Evolutionary conservation across 1,140 invertebrate species (phyloP).

Genomic region (Psilanteris sp.): DNA sequence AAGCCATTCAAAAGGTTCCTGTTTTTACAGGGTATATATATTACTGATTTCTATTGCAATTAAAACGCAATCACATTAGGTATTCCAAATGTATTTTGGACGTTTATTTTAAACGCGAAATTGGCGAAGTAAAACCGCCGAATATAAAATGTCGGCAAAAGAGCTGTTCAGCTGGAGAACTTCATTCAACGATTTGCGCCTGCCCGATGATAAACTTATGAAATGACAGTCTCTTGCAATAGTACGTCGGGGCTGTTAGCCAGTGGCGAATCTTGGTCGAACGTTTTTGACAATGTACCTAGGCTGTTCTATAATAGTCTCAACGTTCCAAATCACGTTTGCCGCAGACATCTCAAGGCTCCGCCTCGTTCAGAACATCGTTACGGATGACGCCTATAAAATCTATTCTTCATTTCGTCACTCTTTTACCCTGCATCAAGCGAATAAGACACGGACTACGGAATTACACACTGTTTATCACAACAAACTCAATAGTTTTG

Average conservation of each 20-base stretch:
- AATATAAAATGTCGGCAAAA: too few relatives aligned
- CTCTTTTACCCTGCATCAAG: neutral
- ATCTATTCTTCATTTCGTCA: conserved; percentile 60
- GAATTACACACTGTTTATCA: neutral
- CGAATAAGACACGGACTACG: neutral
- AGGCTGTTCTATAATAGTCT: conserved; percentile 63
- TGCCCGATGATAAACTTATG: conserved; percentile 45
- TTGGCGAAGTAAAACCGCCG: too few relatives aligned
- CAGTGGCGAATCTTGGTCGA: conserved; percentile 50
- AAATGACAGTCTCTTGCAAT: conserved; percentile 45
- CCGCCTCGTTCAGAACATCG: conserved; percentile 50
- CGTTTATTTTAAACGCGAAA: too few relatives aligned
- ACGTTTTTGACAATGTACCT: conserved; percentile 62
- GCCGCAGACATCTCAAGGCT: conserved; percentile 60
- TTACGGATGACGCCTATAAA: conserved; percentile 53
- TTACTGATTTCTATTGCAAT: too few relatives aligned
- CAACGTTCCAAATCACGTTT: conserved; percentile 62
- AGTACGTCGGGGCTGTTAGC: conserved; percentile 29
- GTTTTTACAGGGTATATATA: too few relatives aligned
- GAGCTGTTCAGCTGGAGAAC: neutral
- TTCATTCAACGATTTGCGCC: conserved; percentile 34
- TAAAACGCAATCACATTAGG: too few relatives aligned
- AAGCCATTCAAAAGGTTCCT: too few relatives aligned
- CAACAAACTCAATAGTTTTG: neutral
- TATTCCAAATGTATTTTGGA: too few relatives aligned